These are phyloP conservation scores for Characodon lateralis DNA, from an alignment of 2,797 vertebrate genomes.

Conservation along the genomic window DNA sequence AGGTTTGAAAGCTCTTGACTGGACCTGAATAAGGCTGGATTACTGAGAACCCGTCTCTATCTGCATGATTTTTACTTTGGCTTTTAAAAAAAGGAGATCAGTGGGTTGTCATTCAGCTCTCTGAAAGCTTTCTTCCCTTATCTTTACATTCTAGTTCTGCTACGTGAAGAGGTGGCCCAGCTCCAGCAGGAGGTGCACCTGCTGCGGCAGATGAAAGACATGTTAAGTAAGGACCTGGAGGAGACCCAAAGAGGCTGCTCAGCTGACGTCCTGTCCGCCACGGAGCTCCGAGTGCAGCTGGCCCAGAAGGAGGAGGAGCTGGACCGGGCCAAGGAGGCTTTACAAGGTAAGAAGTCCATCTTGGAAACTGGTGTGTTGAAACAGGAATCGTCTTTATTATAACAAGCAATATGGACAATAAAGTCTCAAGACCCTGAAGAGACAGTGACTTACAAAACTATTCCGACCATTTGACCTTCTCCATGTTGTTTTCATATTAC, in stretches of 20 bases:
- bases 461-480: not conserved
- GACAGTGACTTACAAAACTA: not conserved
- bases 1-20: slow-evolving; percentile 6
- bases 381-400: slow-evolving; percentile 9
- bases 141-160: slow-evolving; percentile 80
- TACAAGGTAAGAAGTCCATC: slow-evolving; percentile 87
- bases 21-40: slow-evolving; percentile 8
- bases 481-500: not conserved
- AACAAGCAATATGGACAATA: not conserved
- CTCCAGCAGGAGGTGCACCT: slow-evolving; percentile 96
- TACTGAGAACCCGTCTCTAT: slow-evolving; percentile 1
- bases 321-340: slow-evolving; percentile 93
- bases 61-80: slow-evolving; percentile 9
- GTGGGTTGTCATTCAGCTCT: not conserved
- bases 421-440: not conserved
- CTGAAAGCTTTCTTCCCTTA: slow-evolving; percentile 15
- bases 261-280: slow-evolving; percentile 90
- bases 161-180: slow-evolving; percentile 94
- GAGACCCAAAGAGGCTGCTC: slow-evolving; percentile 90
- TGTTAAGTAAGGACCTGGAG: slow-evolving; percentile 95
- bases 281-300: slow-evolving; percentile 95
- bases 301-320: slow-evolving; percentile 95
- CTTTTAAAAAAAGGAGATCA: not conserved
- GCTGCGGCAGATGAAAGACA: slow-evolving; percentile 97
- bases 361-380: slow-evolving; percentile 18